A percentile compares a stretch with the other conserved stretches of the same genome.
Evolutionary conservation across 2,113 vertebrate species (phyloP).

Genomic region (Naja naja): DNA sequence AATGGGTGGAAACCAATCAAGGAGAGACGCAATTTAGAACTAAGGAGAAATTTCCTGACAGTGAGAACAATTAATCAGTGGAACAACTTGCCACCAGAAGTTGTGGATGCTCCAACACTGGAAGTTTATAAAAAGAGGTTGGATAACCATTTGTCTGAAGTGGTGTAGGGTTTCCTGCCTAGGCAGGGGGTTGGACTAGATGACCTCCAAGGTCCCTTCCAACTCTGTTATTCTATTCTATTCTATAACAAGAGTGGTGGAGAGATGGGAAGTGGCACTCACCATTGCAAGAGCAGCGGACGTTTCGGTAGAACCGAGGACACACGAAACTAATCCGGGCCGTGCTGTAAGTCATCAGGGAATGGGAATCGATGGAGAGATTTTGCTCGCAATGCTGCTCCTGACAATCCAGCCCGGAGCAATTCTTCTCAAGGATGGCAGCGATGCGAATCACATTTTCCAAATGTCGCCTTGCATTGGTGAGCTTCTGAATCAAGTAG

Average conservation of each 20-base stretch:
- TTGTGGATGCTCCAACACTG: no score
- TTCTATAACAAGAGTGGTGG: neutral
- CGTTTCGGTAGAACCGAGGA: constrained; percentile 87
- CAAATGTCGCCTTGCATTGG: constrained; percentile 82
- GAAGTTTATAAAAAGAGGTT: no score
- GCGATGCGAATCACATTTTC: constrained; percentile 89
- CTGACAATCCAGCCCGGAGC: constrained; percentile 91
- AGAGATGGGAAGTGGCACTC: constrained; percentile 57
- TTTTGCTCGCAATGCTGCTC: constrained; percentile 90
- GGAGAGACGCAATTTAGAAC: no score
- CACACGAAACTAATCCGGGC: constrained; percentile 93
- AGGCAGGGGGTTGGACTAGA: no score
- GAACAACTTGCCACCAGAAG: no score
- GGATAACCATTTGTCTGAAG: no score
- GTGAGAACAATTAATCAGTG: no score
- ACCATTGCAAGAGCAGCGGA: constrained; percentile 91
- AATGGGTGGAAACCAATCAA: no score
- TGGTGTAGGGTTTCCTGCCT: no score
- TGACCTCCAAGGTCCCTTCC: no score
- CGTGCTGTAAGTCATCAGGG: constrained; percentile 90
- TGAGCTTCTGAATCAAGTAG: constrained; percentile 94
- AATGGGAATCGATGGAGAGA: constrained; percentile 88
- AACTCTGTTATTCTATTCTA: no score
- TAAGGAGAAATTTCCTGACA: no score
- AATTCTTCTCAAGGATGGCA: constrained; percentile 94